Conservation (phyloP, 2,888 invertebrate genomes). For the Amblyjoppa proteus region DNA sequence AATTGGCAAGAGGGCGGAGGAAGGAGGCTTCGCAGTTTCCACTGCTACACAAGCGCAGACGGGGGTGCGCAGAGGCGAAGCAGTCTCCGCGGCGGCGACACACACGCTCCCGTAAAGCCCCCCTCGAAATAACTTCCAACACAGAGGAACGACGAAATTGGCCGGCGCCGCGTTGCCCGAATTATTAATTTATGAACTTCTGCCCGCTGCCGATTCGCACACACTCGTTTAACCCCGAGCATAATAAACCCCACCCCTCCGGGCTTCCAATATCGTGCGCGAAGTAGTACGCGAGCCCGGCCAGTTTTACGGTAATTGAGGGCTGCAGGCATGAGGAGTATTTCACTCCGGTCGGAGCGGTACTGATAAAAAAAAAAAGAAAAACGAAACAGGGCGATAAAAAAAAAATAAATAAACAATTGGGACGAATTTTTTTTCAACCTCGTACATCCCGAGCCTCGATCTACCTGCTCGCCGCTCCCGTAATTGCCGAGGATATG, state of each 20-base stretch:
- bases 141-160: conserved; percentile 32
- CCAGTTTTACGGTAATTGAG: conserved; percentile 51
- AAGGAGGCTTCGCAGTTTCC: conserved; percentile 14
- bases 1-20: conserved; percentile 43
- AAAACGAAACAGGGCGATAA: conserved; percentile 6
- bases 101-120: neutral
- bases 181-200: conserved; percentile 60
- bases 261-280: conserved; percentile 21
- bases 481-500: conserved; percentile 57
- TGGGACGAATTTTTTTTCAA: conserved; percentile 22
- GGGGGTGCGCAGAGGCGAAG: neutral
- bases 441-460: neutral
- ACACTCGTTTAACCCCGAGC: conserved; percentile 62
- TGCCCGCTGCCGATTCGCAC: conserved; percentile 55
- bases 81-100: neutral
- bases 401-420: conserved; percentile 20
- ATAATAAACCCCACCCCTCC: conserved; percentile 48
- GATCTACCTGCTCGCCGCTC: conserved; percentile 10
- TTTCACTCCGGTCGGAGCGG: neutral
- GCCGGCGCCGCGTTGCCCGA: conserved; percentile 34
- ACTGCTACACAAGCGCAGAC: neutral
- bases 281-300: conserved; percentile 4
- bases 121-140: conserved; percentile 35
- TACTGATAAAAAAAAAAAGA: conserved; percentile 3
- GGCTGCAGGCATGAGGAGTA: neutral